phyloP scores from a whole-genome alignment of 2,797 vertebrate species.

The Lutjanus argentimaculatus region DNA sequence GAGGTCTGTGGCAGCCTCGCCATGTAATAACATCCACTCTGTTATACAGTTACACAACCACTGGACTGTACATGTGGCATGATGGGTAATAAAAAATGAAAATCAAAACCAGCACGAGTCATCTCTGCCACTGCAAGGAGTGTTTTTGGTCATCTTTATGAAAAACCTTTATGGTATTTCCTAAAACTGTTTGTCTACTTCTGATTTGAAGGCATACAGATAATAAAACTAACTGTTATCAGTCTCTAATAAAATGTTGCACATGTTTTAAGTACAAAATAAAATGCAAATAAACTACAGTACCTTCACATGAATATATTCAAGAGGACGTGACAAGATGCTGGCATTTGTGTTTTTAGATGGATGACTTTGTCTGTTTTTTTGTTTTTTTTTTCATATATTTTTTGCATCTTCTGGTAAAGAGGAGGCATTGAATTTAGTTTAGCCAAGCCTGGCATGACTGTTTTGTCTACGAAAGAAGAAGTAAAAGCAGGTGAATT shows the following conservation, averaged over 20 bases:
- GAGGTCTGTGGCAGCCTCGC: constrained; percentile 61
- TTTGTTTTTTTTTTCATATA: no score
- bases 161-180: not conserved
- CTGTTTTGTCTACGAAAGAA: not conserved
- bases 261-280: not conserved
- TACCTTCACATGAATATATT: not conserved
- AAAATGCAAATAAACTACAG: no score
- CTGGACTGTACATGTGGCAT: constrained; percentile 42
- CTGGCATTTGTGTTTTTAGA: no score
- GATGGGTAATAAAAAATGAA: constrained; percentile 35
- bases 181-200: not conserved
- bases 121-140: not conserved
- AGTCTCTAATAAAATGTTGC: not conserved
- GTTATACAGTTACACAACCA: constrained; percentile 61
- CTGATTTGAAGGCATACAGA: not conserved
- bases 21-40: constrained; percentile 44
- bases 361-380: no score
- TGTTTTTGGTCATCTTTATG: not conserved
- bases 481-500: not conserved
- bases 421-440: no score
- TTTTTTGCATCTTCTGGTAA: no score
- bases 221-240: not conserved
- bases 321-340: no score
- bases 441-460: no score
- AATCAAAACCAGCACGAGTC: constrained; percentile 32